Base-by-base conservation (phyloP, 2,888 invertebrate species). In the Metellina segmentata region DNA sequence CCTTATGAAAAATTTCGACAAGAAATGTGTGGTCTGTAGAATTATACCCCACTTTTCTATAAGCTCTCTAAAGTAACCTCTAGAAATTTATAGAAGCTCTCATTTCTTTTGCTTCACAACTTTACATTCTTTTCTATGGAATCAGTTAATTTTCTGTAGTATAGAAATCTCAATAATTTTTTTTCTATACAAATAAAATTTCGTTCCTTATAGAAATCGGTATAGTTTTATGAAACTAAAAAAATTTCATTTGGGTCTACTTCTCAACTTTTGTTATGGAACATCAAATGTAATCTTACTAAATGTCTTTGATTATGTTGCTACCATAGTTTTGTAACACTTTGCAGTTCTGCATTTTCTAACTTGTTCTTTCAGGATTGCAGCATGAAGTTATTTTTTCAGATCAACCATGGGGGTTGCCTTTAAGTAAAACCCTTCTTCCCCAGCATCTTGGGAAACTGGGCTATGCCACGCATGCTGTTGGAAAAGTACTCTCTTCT, bases 361-460 rank as follows among this genome's bases (percentile, higher is more conserved):
- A 1, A 34, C 34, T 34, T 74, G 11, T 74, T 79, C 69, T 93
- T 81, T 49, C 86, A 96, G 97, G 97, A 70, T 96, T 97, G 95
- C 97, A 97, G 94, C 97, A 97, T 93, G 96, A 95, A 93, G 97
- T 97, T 1, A 96, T 98, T 34, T 97, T 96, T 94, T 97, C 97
- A 0, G 96, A 97, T 0, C 97, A 98, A 94, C 97, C 98, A 0
- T 96, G 98, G 91, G 98, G 98, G 0, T 95, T 99, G 34, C 97
- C 98, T 0, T 95, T 98, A 1, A 95, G 96, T 0, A 97, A 98
- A 94, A 97, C 96, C 94, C 95, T 98, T 5, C 95, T 99, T 90
- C 98, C 98, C 0, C 96, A 98, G 94, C 97, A 98, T 94, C 95
- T 98, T 1, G 96, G 96, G 94, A 96, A 97, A 7, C 95, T 98